Evolutionary conservation across 2,888 invertebrate genomes (phyloP).

Genomic region (Polymixis flavicincta): DNA sequence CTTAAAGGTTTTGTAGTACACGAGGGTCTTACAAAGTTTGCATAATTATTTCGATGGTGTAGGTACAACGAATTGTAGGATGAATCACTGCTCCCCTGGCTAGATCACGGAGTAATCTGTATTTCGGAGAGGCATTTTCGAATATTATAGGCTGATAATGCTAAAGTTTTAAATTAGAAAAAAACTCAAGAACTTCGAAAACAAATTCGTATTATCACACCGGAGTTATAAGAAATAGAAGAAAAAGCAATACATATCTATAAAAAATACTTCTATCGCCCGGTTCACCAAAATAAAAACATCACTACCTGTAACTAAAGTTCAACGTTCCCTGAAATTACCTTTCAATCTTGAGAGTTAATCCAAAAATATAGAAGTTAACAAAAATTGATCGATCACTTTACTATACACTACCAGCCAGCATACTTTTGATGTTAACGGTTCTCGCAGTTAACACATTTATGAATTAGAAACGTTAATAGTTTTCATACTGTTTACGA

Average conservation of each 20-base stretch:
- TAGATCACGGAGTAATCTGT: no score
- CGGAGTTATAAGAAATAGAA: neutral
- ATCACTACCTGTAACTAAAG: neutral
- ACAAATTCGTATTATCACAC: neutral
- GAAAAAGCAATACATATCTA: neutral
- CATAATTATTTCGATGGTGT: no score
- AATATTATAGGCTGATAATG: no score
- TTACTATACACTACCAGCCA: conserved; percentile 52
- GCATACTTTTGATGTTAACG: conserved; percentile 61
- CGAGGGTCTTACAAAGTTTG: no score
- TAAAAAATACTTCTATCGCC: neutral
- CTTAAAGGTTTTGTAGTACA: no score
- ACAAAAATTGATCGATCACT: conserved; percentile 48
- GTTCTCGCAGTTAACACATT: conserved; percentile 51
- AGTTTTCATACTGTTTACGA: conserved; percentile 60
- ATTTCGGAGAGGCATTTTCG: no score
- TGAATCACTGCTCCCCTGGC: no score
- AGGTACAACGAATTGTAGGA: no score
- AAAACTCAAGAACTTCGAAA: neutral
- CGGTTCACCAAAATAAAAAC: neutral
- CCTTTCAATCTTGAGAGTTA: conserved; percentile 26
- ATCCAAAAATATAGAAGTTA: conserved; percentile 32
- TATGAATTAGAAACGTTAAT: conserved; percentile 50
- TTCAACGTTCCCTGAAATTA: conserved; percentile 31
- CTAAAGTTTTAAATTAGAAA: neutral